These are phyloP conservation scores for Callocephalon fimbriatum DNA, from an alignment of 2,113 vertebrate species.

Conservation along the genomic window DNA sequence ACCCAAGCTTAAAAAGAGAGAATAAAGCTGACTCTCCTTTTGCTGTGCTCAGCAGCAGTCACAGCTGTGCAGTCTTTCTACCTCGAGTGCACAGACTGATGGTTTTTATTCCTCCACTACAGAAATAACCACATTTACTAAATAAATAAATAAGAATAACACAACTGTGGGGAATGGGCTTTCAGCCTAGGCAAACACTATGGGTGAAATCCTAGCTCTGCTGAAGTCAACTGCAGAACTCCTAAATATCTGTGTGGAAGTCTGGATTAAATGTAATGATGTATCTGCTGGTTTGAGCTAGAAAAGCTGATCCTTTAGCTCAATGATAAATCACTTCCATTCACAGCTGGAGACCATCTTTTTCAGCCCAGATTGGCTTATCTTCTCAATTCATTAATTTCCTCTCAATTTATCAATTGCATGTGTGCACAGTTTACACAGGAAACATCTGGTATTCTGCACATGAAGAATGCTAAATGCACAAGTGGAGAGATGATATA, in stretches of 20 bases:
- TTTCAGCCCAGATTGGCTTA: slow-evolving; percentile 49
- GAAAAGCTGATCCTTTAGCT: slow-evolving; percentile 67
- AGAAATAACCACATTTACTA: not conserved
- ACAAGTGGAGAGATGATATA: not conserved
- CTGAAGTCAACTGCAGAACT: slow-evolving; percentile 14
- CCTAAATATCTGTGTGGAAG: slow-evolving; percentile 44
- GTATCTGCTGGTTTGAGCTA: slow-evolving; percentile 59
- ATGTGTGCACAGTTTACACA: slow-evolving; percentile 53
- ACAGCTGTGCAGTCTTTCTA: not conserved
- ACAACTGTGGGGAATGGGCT: slow-evolving; percentile 14
- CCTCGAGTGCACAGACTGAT: not conserved
- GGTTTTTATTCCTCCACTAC: not conserved
- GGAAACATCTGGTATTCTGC: slow-evolving; percentile 54
- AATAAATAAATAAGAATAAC: not conserved
- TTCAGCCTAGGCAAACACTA: slow-evolving; percentile 32
- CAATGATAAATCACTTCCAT: slow-evolving; percentile 66
- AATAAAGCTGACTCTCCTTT: not conserved
- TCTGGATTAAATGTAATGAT: slow-evolving; percentile 66
- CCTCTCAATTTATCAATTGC: slow-evolving; percentile 59
- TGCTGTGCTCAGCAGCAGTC: not conserved
- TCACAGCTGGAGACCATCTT: slow-evolving; percentile 61
- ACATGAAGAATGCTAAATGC: slow-evolving; percentile 22
- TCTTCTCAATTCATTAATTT: slow-evolving; percentile 70
- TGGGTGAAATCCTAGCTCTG: slow-evolving; percentile 49
- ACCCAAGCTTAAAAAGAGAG: not conserved